Evolutionary conservation across 2,113 vertebrate genomes (phyloP), one percentile per base, ranked within the genome.

Genomic region (Syngnathus scovelli): DNA sequence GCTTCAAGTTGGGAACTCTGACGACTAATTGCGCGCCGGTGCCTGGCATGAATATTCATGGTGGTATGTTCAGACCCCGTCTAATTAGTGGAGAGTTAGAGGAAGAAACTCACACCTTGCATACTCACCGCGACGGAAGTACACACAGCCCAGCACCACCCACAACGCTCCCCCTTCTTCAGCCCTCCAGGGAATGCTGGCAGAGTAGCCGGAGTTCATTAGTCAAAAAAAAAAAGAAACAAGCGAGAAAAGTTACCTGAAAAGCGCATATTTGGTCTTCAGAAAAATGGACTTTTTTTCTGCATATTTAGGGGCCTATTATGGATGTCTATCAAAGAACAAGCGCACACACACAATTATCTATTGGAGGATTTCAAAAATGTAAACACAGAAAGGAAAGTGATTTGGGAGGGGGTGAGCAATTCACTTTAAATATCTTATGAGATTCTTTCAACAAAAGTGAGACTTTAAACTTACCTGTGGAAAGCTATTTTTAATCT

Each of bases 41-140:
- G 85, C 86, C 81, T 83, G 81, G 72, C 90, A 92, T 92, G 91
- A 92, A 92, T 92, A 91, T 92, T 92, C 91, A 92, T 92, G 77
- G 74, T 52, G 78, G 81, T 69, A 85, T 72, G 87, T 89, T 92
- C 89, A 91, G 89, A 90, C 91, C 89, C 88, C 87, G 86, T 88
- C 90, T 92, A 91, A 92, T 92, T 92, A 92, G 89, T 86, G 86
- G 75, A 76, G 87, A 91, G 89, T 90, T 88, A 89, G 89, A 90
- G 79, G 87, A 87, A 89, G 88, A 91, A 88, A 87, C 85, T 87
- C 82, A 85, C 89, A 92, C 90, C 91, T 91, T 91, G 87, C 89
- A 16, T 58, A 33, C 6, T n/a, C n/a, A 87, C 87, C 85, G 87
- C 85, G 81, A 88, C 86, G 90, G 86, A 87, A 87, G 82, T 83